Conservation (phyloP, 2,797 vertebrate species). For the Lithobates pipiens region DNA sequence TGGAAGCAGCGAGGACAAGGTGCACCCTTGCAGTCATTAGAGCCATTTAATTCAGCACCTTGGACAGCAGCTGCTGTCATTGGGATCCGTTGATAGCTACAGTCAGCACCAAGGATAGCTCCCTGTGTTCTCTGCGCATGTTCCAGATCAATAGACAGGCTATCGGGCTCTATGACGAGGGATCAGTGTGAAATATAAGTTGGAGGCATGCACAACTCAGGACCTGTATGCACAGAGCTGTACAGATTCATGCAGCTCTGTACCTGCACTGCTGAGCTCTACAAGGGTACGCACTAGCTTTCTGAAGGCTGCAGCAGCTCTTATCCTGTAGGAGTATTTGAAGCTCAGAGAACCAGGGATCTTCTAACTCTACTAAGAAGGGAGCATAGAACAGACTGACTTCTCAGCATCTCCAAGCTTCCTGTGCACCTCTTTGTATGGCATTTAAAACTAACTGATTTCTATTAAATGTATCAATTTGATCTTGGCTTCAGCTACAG, state of each 20-base stretch:
- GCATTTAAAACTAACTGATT: too few species aligned
- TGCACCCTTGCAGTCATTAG: neutral
- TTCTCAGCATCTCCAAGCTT: too few species aligned
- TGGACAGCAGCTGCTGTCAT: constrained; percentile 67
- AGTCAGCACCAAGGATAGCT: constrained; percentile 73
- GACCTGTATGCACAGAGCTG: constrained; percentile 13
- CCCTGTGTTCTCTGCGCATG: constrained; percentile 61
- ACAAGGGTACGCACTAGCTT: neutral
- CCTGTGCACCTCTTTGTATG: too few species aligned
- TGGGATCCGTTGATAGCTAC: neutral
- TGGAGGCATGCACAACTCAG: neutral
- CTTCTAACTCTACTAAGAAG: too few species aligned
- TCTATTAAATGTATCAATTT: too few species aligned
- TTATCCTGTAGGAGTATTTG: too few species aligned
- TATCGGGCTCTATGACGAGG: neutral
- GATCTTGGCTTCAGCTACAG: too few species aligned
- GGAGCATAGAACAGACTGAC: too few species aligned
- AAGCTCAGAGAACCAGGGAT: too few species aligned
- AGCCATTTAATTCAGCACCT: constrained; percentile 65
- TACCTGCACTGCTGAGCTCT: neutral
- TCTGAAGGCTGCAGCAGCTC: neutral
- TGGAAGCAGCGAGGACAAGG: too few species aligned
- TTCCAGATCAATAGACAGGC: constrained; percentile 23
- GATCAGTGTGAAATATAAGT: neutral
- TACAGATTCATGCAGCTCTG: neutral